These are phyloP conservation scores for Tenualosa thibaudeaui DNA, from an alignment of 2,797 vertebrate genomes.

Conservation along the genomic window DNA sequence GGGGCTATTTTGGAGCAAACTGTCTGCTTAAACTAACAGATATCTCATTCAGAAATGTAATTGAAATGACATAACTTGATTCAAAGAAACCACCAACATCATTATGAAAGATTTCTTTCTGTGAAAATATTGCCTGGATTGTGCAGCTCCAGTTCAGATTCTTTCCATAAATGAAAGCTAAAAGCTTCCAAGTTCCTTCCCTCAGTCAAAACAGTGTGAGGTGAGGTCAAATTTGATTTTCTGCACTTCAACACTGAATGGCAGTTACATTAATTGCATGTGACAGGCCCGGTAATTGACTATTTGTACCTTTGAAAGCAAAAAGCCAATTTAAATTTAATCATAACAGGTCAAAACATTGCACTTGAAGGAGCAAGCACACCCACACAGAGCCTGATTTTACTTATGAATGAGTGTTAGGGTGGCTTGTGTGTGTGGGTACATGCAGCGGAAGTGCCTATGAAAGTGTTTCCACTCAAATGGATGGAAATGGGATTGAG, in stretches of 20 bases:
- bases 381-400: not conserved
- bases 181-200: not conserved
- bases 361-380: not conserved
- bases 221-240: not conserved
- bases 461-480: not conserved
- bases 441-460: not conserved
- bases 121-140: not conserved
- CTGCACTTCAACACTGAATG: not conserved
- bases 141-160: not conserved
- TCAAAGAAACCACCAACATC: not conserved
- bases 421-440: no score
- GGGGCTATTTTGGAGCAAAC: no score
- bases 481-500: not conserved
- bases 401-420: not conserved
- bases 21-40: not conserved
- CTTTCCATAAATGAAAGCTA: not conserved
- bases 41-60: not conserved
- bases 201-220: conserved; percentile 3
- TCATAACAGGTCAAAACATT: not conserved
- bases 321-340: not conserved
- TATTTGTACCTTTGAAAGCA: not conserved
- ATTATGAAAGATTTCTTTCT: not conserved
- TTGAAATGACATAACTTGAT: not conserved
- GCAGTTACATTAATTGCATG: conserved; percentile 4
- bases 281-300: not conserved